A percentile compares a stretch with the other conserved stretches of the same genome.
Conservation (phyloP, 2,113 vertebrate genomes). For the Picathartes gymnocephalus region DNA sequence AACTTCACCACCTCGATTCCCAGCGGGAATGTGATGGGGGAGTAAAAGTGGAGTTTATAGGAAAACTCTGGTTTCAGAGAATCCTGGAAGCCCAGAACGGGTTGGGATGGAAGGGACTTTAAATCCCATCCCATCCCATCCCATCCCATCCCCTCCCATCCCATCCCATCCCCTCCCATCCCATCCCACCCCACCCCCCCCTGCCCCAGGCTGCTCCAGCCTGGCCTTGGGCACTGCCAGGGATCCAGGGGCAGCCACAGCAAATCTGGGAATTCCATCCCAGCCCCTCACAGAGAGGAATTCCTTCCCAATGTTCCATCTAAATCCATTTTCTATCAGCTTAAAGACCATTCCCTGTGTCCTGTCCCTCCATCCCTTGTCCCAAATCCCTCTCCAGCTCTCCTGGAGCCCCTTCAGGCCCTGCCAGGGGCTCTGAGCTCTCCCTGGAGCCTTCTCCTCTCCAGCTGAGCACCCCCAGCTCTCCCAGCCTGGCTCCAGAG, state of each 20-base stretch:
- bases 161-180: accelerated
- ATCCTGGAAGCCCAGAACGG: background rate
- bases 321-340: too few relatives aligned
- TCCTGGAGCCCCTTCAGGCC: background rate
- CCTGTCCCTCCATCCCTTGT: background rate
- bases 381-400: background rate
- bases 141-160: background rate
- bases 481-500: background rate
- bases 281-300: background rate
- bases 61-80: background rate
- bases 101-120: background rate
- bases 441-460: background rate
- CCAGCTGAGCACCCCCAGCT: background rate
- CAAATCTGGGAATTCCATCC: background rate
- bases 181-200: background rate
- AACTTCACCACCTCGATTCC: background rate
- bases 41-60: background rate
- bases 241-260: background rate
- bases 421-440: background rate
- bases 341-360: background rate
- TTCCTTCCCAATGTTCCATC: background rate
- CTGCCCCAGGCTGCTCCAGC: background rate
- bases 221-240: background rate
- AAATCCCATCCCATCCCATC: accelerated
- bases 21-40: background rate